Conservation (phyloP, 2,113 vertebrate species). For the Anas platyrhynchos region DNA sequence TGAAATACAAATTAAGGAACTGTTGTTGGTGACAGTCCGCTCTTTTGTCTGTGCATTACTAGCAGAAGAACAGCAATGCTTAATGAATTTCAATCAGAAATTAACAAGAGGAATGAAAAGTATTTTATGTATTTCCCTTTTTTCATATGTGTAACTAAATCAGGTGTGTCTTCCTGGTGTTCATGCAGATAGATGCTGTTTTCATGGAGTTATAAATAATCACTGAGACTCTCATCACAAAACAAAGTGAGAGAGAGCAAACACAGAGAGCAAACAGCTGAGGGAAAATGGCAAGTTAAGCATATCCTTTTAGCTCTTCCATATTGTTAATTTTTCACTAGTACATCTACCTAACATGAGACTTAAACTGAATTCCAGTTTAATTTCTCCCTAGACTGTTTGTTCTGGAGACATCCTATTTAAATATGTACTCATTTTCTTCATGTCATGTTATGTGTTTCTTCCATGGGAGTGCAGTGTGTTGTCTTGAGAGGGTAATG, state of each 20-base stretch:
- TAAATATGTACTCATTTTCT: slow-evolving; percentile 50
- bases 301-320: neutral
- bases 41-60: slow-evolving; percentile 5
- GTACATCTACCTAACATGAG: neutral
- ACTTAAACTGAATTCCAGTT: slow-evolving; percentile 21
- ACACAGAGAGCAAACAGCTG: neutral
- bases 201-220: slow-evolving; percentile 34
- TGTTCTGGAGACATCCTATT: slow-evolving; percentile 1
- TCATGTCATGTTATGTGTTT: neutral
- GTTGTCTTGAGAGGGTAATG: slow-evolving; percentile 26
- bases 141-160: neutral
- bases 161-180: neutral
- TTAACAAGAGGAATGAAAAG: slow-evolving; percentile 37
- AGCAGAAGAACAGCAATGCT: neutral
- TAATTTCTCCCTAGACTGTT: slow-evolving; percentile 41
- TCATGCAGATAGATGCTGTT: neutral
- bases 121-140: slow-evolving; percentile 1
- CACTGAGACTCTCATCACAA: neutral
- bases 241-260: neutral
- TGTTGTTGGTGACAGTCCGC: neutral
- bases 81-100: slow-evolving; percentile 35
- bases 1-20: slow-evolving; percentile 18
- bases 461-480: neutral
- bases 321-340: neutral
- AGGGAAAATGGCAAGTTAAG: neutral